These are phyloP conservation scores for Anolis sagrei DNA, from an alignment of 2,113 vertebrate species.

Conservation along the genomic window DNA sequence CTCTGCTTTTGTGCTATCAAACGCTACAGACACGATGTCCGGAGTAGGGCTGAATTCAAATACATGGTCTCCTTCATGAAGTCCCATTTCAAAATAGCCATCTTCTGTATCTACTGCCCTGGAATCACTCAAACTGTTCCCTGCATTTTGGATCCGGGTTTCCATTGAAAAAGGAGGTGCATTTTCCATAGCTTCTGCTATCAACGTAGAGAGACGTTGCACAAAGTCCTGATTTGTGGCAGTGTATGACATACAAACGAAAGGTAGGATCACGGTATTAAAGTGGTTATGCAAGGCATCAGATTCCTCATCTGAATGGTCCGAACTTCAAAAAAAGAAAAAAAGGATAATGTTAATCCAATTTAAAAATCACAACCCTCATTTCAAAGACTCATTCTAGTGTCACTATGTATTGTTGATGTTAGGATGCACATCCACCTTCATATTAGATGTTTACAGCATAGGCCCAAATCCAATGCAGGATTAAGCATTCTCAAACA, in stretches of 20 bases:
- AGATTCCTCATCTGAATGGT: slow-evolving; percentile 70
- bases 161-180: slow-evolving; percentile 60
- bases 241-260: slow-evolving; percentile 83
- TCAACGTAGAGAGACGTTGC: slow-evolving; percentile 81
- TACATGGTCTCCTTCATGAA: slow-evolving; percentile 79
- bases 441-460: neutral
- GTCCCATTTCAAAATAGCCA: slow-evolving; percentile 96
- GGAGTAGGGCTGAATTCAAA: slow-evolving; percentile 67
- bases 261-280: slow-evolving; percentile 81
- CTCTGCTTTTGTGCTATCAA: slow-evolving; percentile 59
- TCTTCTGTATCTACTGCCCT: slow-evolving; percentile 74
- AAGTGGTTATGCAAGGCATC: slow-evolving; percentile 66
- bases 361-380: slow-evolving; percentile 18
- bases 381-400: neutral
- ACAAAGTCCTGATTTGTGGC: slow-evolving; percentile 85
- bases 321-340: slow-evolving; percentile 62
- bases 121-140: slow-evolving; percentile 32
- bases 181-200: slow-evolving; percentile 75
- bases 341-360: slow-evolving; percentile 33
- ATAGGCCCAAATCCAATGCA: neutral
- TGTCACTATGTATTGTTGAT: neutral
- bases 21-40: slow-evolving; percentile 36
- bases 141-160: slow-evolving; percentile 61
- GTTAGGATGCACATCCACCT: too few relatives aligned
- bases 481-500: neutral